Conservation (phyloP, 1,140 invertebrate genomes). For the Brachionus calyciflorus region DNA sequence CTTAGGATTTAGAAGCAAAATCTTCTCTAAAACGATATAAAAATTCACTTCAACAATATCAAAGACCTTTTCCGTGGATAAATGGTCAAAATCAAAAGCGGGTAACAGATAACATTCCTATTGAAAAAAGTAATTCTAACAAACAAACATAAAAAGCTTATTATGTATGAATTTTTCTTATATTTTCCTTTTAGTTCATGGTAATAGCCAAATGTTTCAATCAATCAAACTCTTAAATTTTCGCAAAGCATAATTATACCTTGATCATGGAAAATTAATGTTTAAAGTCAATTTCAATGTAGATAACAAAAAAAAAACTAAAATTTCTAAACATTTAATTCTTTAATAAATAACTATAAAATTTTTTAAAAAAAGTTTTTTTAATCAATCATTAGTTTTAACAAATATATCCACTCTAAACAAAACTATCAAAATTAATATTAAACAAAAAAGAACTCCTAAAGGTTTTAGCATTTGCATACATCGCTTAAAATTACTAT, state of each 20-base stretch:
- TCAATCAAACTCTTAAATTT: constrained; percentile 21
- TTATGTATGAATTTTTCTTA: background rate
- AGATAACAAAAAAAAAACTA: background rate
- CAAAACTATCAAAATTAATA: constrained; percentile 30
- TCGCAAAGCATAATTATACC: background rate
- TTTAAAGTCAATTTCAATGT: too few species aligned
- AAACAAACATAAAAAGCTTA: background rate
- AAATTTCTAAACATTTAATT: background rate
- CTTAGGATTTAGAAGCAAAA: background rate
- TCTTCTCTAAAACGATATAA: constrained; percentile 4
- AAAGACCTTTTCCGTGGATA: background rate
- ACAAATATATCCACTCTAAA: constrained; percentile 42
- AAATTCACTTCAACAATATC: background rate
- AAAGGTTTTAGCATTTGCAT: constrained; percentile 13
- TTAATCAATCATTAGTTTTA: constrained; percentile 14
- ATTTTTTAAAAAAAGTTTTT: background rate
- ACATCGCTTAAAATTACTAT: background rate
- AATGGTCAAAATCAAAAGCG: constrained; percentile 15
- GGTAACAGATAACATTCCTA: too few species aligned
- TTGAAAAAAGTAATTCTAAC: constrained; percentile 16
- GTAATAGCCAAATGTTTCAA: background rate
- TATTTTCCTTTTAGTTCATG: constrained; percentile 1
- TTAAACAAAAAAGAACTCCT: background rate
- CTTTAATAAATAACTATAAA: background rate
- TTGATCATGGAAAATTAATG: too few species aligned